Evolutionary conservation across 2,113 vertebrate species (phyloP).

Genomic region (Callithrix jacchus): DNA sequence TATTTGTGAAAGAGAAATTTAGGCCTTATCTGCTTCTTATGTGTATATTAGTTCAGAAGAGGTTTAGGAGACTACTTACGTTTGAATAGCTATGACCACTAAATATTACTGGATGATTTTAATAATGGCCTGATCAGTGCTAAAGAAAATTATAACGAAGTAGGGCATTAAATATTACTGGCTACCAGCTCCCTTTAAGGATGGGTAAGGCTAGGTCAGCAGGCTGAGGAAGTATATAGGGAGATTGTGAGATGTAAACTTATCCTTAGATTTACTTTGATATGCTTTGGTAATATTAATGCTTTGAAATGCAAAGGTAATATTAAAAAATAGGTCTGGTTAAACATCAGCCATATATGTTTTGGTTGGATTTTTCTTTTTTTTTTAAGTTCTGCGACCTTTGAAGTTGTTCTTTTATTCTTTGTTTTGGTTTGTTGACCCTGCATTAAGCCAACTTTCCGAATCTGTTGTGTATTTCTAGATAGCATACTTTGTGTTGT

Average conservation of each 20-base stretch:
- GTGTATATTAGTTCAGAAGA: slow-evolving; percentile 43
- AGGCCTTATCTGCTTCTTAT: neutral
- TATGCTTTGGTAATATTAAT: neutral
- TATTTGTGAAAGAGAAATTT: slow-evolving; percentile 16
- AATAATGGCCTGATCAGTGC: slow-evolving; percentile 10
- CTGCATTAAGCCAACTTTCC: neutral
- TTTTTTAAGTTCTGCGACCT: slow-evolving; percentile 11
- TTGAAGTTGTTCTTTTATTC: neutral
- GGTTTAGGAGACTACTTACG: slow-evolving; percentile 20
- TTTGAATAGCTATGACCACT: slow-evolving; percentile 3
- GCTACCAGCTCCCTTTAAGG: neutral
- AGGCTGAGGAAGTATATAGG: neutral
- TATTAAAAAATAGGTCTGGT: slow-evolving; percentile 2
- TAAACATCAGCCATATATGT: neutral
- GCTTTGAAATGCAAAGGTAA: neutral
- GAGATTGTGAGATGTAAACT: neutral
- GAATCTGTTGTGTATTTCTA: slow-evolving; percentile 9
- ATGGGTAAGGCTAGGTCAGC: neutral
- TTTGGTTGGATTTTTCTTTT: slow-evolving; percentile 33
- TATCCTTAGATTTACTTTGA: neutral
- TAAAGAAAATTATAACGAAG: slow-evolving; percentile 35
- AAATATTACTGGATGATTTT: slow-evolving; percentile 40
- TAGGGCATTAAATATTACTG: slow-evolving; percentile 36
- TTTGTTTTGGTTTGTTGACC: slow-evolving; percentile 37
- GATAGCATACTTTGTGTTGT: slow-evolving; percentile 39